Evolutionary conservation across 2,797 vertebrate species (phyloP).

Genomic region (Pogoniulus pusillus): DNA sequence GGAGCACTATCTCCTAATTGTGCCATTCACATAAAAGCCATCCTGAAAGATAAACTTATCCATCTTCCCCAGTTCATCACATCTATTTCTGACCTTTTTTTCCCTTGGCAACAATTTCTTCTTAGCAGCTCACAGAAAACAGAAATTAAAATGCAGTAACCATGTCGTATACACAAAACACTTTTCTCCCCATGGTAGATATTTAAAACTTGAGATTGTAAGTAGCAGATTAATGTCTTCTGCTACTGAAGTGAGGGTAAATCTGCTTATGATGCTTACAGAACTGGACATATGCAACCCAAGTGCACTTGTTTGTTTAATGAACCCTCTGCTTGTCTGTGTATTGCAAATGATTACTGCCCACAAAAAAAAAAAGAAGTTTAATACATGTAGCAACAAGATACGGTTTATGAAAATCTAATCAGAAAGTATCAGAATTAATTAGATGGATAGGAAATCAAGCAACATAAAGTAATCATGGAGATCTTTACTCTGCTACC

Average conservation of each 20-base stretch:
- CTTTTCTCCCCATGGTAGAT: neutral
- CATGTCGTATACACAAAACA: neutral
- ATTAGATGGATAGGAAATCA: neutral
- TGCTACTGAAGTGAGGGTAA: neutral
- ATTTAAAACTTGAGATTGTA: neutral
- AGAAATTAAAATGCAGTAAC: neutral
- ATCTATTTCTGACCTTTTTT: neutral
- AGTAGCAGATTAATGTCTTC: neutral
- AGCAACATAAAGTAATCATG: neutral
- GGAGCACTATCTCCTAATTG: neutral
- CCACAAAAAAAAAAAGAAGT: neutral
- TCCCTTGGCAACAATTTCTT: neutral
- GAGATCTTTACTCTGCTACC: neutral
- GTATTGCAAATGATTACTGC: neutral
- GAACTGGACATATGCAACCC: neutral
- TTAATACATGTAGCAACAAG: neutral
- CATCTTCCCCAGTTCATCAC: neutral
- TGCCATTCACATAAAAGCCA: neutral
- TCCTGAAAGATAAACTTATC: neutral
- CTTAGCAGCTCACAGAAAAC: neutral
- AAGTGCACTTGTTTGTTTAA: neutral
- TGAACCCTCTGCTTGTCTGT: neutral
- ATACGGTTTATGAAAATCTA: neutral
- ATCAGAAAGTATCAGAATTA: neutral
- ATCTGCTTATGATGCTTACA: neutral